A percentile compares a stretch with the other conserved stretches of the same genome.
These are phyloP conservation scores for Mesitornis unicolor DNA, from an alignment of 2,113 vertebrate genomes.

Conservation along the genomic window DNA sequence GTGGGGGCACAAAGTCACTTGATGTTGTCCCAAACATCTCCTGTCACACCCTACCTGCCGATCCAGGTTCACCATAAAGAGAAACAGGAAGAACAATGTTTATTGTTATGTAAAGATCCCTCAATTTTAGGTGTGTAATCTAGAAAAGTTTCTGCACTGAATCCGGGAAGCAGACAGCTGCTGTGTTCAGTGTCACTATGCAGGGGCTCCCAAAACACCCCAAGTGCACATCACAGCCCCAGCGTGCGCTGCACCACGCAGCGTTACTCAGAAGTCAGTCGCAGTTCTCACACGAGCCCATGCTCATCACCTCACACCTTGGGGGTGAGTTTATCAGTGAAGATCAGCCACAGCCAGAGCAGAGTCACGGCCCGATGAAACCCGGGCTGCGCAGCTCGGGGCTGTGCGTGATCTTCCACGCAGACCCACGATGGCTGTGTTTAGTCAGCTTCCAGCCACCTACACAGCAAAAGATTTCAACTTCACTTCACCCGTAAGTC, in stretches of 20 bases:
- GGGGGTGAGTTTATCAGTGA: not conserved
- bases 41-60: not conserved
- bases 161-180: not conserved
- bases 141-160: not conserved
- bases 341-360: not conserved
- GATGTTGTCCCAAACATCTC: not conserved
- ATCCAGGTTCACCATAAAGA: not conserved
- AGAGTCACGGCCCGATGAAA: not conserved
- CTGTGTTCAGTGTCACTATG: accelerated
- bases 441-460: not conserved
- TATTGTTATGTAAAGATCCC: not conserved
- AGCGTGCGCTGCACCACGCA: not conserved
- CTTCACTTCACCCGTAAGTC: not conserved
- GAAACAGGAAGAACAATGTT: not conserved
- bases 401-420: not conserved
- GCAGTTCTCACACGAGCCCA: not conserved
- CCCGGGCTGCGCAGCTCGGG: not conserved
- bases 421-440: too few relatives aligned
- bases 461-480: not conserved
- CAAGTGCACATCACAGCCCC: accelerated
- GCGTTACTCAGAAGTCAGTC: not conserved
- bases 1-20: not conserved
- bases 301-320: not conserved
- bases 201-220: too few relatives aligned
- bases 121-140: not conserved